Conservation (phyloP, 2,113 vertebrate genomes). For the Rhadina sibilatrix region DNA sequence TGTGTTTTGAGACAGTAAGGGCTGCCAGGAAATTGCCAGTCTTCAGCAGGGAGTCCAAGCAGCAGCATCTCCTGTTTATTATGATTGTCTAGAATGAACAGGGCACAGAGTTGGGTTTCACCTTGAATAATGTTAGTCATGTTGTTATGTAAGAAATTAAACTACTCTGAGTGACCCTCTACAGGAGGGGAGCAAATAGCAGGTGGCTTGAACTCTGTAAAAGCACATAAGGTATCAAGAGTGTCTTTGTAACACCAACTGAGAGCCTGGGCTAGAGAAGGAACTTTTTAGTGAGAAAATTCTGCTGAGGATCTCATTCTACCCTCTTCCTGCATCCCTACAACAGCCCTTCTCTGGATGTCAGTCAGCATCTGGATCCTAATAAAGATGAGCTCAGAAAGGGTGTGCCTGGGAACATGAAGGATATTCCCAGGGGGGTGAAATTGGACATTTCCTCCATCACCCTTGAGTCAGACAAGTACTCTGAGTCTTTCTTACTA, state of each 20-base stretch:
- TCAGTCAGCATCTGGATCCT: neutral
- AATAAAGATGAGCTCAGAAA: conserved; percentile 32
- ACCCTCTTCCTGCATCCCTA: neutral
- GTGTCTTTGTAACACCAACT: neutral
- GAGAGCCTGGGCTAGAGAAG: neutral
- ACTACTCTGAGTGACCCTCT: neutral
- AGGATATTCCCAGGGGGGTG: neutral
- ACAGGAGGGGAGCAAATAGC: neutral
- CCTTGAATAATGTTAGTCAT: neutral
- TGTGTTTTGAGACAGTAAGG: neutral
- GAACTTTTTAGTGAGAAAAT: neutral
- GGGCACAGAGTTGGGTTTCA: neutral
- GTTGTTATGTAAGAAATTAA: neutral
- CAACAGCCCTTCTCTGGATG: conserved; percentile 11
- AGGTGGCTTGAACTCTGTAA: neutral
- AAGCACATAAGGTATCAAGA: neutral
- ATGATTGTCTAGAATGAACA: neutral
- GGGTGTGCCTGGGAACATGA: conserved; percentile 5
- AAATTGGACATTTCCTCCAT: conserved; percentile 30
- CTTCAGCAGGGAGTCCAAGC: neutral
- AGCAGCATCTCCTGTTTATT: neutral
- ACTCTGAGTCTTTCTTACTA: neutral
- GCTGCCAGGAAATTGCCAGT: neutral
- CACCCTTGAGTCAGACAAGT: conserved; percentile 62
- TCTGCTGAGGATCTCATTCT: neutral